phyloP scores from a whole-genome alignment of 2,113 vertebrate genomes.

The Jacana jacana region DNA sequence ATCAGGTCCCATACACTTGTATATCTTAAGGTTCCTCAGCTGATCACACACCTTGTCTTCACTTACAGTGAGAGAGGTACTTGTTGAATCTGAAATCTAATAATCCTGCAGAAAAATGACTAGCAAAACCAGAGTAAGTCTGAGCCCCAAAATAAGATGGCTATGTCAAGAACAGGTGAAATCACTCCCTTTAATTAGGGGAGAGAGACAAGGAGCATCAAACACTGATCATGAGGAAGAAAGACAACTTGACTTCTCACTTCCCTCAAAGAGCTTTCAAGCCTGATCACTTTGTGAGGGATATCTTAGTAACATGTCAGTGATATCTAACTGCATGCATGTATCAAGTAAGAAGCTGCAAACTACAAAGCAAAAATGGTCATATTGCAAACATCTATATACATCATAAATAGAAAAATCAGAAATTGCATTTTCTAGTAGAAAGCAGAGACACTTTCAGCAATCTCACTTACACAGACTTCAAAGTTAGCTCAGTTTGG shows the following conservation, averaged over 20 bases:
- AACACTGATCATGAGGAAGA: background rate
- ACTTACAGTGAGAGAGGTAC: too few relatives aligned
- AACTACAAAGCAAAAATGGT: background rate
- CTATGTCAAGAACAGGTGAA: background rate
- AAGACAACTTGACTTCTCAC: background rate
- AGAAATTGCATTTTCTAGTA: background rate
- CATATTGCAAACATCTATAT: background rate
- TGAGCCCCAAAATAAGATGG: background rate
- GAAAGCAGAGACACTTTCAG: background rate
- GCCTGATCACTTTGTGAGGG: background rate
- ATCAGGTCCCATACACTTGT: too few relatives aligned
- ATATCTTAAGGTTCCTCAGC: too few relatives aligned
- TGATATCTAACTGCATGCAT: background rate
- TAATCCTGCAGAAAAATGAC: background rate
- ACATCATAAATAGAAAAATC: background rate
- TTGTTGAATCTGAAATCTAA: background rate
- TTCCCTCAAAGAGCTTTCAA: background rate
- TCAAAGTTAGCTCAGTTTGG: background rate
- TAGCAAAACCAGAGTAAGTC: background rate
- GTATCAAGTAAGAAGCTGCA: too few relatives aligned
- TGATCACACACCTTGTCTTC: too few relatives aligned
- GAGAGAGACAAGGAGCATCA: background rate
- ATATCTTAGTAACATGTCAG: too few relatives aligned
- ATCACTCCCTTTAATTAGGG: background rate
- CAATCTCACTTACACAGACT: background rate